These are phyloP conservation scores for Pygmarrhopalites habei DNA, from an alignment of 1,140 invertebrate species.

Conservation along the genomic window DNA sequence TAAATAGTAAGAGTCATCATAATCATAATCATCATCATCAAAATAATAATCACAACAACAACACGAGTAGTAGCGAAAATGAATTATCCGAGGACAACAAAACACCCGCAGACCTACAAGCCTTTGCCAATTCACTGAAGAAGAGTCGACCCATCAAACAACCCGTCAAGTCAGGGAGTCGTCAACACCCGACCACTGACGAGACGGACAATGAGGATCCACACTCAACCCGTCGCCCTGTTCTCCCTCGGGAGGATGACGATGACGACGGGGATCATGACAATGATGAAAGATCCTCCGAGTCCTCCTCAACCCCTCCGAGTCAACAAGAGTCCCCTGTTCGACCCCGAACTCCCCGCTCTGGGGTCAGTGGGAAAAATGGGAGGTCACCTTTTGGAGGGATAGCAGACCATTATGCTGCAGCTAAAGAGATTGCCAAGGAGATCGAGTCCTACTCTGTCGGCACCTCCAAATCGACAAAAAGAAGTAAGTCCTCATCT, in stretches of 20 bases:
- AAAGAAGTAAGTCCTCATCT: slow-evolving; percentile 34
- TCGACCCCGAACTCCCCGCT: slow-evolving; percentile 19
- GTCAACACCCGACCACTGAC: too few relatives aligned
- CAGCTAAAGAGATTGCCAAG: slow-evolving; percentile 39
- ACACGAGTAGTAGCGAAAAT: slow-evolving; percentile 6
- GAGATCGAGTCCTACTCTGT: slow-evolving; percentile 38
- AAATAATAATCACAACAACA: too few relatives aligned
- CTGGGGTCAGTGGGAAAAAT: neutral
- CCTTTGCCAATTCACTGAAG: slow-evolving; percentile 33
- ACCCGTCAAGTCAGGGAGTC: neutral
- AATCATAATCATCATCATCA: neutral
- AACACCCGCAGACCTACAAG: slow-evolving; percentile 19
- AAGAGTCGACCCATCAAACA: slow-evolving; percentile 34
- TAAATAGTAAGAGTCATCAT: neutral
- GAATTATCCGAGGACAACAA: slow-evolving; percentile 8
- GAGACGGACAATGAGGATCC: too few relatives aligned
- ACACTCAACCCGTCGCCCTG: too few relatives aligned
- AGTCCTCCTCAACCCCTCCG: slow-evolving; percentile 5
- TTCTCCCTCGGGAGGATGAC: neutral
- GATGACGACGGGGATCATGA: slow-evolving; percentile 20
- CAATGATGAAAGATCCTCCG: slow-evolving; percentile 22
- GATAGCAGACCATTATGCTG: slow-evolving; percentile 39
- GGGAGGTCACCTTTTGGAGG: slow-evolving; percentile 37
- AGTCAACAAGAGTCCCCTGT: slow-evolving; percentile 16
- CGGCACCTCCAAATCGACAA: slow-evolving; percentile 33